Evolutionary conservation across 2,888 invertebrate genomes (phyloP).

Genomic region (Phlogophora meticulosa): DNA sequence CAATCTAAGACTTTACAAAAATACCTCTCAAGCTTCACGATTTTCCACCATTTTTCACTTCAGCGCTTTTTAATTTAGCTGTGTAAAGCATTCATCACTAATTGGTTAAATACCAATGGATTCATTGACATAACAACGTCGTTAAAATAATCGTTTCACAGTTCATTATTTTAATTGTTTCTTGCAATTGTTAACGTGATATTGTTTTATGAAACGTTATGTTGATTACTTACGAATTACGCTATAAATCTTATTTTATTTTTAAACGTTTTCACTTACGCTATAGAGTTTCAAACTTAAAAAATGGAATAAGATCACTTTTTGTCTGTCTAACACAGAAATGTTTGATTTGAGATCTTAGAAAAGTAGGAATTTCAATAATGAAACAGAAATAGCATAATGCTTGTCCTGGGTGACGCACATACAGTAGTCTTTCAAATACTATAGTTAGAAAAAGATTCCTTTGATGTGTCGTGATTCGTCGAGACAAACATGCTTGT

Average conservation of each 20-base stretch:
- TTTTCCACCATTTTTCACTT: background rate
- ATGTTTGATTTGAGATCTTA: no score
- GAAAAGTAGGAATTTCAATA: no score
- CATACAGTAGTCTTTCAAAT: no score
- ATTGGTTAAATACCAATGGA: constrained; percentile 50
- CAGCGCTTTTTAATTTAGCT: constrained; percentile 3
- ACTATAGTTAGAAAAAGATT: no score
- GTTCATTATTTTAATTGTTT: constrained; percentile 41
- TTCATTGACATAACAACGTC: constrained; percentile 34
- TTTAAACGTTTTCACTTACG: no score
- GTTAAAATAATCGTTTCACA: constrained; percentile 35
- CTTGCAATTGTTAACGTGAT: constrained; percentile 16
- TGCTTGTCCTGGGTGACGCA: no score
- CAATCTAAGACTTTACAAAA: background rate
- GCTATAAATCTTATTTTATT: background rate
- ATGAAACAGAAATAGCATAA: no score
- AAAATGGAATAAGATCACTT: no score
- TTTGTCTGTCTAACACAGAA: no score
- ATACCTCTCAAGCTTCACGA: constrained; percentile 2
- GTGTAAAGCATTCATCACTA: constrained; percentile 28
- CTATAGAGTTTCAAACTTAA: no score
- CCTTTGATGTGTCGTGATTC: no score
- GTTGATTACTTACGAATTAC: background rate
- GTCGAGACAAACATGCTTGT: no score
- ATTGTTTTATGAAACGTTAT: constrained; percentile 6